Percentiles rank a stretch among this genome's conserved stretches.
Conservation (phyloP, 2,888 invertebrate species). For the Temnothorax ravouxi region DNA sequence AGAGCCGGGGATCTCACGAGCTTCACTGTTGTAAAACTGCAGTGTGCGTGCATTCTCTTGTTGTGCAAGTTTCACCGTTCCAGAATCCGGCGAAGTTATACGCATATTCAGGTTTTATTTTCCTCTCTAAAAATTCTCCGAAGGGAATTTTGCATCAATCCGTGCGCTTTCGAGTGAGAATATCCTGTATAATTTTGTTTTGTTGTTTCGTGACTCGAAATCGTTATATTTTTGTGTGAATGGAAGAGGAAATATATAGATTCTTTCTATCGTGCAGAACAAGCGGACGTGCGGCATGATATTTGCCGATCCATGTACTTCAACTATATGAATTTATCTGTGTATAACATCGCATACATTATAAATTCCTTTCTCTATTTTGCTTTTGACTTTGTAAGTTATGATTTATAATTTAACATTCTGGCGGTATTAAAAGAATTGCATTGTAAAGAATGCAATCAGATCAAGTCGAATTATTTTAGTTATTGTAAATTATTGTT, state of each 20-base stretch:
- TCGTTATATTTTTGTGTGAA: slow-evolving; percentile 11
- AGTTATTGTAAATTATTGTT: slow-evolving; percentile 8
- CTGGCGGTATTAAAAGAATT: not conserved
- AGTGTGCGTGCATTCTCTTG: slow-evolving; percentile 4
- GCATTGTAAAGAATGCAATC: not conserved
- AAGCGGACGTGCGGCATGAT: not conserved
- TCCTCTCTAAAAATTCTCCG: not conserved
- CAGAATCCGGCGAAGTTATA: slow-evolving; percentile 19
- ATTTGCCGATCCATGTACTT: not conserved
- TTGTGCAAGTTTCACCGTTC: slow-evolving; percentile 34
- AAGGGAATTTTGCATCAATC: slow-evolving; percentile 20
- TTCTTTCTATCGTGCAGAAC: not conserved
- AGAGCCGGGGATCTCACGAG: slow-evolving; percentile 24
- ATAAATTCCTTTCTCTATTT: not conserved
- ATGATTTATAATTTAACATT: not conserved
- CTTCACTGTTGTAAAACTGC: slow-evolving; percentile 47
- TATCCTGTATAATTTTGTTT: slow-evolving; percentile 32
- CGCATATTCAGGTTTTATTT: slow-evolving; percentile 29
- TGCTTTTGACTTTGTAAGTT: not conserved
- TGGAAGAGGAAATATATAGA: not conserved
- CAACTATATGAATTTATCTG: slow-evolving; percentile 17
- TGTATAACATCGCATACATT: not conserved
- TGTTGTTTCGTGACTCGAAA: slow-evolving; percentile 31
- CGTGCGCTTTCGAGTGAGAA: not conserved
- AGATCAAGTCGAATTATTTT: not conserved